Evolutionary conservation across 2,797 vertebrate genomes (phyloP).

Genomic region (Peromyscus aztecus): DNA sequence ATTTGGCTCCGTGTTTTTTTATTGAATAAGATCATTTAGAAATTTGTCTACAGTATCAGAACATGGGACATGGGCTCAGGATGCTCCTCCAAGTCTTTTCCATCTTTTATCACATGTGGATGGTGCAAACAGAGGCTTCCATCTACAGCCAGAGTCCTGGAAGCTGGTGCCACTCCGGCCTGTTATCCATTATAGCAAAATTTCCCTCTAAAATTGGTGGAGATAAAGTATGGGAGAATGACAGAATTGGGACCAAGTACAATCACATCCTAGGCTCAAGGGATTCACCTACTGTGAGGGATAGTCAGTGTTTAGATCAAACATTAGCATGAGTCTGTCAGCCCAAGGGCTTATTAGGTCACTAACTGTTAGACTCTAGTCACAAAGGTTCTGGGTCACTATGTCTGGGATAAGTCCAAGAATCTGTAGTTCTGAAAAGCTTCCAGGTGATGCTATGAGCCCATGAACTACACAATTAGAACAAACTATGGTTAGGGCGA

Average conservation of each 20-base stretch:
- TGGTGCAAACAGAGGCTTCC: neutral
- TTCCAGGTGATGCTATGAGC: neutral
- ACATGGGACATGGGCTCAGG: neutral
- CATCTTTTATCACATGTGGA: neutral
- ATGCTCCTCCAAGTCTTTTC: neutral
- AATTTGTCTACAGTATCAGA: no score
- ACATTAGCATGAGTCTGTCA: neutral
- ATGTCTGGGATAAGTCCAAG: neutral
- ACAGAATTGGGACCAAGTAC: neutral
- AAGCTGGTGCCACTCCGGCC: accelerated
- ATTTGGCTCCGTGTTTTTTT: no score
- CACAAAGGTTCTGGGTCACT: neutral
- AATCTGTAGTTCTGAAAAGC: constrained; percentile 10
- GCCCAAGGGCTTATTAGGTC: neutral
- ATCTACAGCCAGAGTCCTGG: neutral
- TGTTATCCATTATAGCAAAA: neutral
- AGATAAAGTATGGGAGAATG: neutral
- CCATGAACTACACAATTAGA: neutral
- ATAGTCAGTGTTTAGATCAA: constrained; percentile 20
- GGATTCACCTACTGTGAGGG: neutral
- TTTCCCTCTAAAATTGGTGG: constrained; percentile 16
- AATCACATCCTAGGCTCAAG: neutral
- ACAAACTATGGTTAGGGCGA: neutral
- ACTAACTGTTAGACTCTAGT: neutral
- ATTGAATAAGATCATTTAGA: no score